Evolutionary conservation across 2,888 invertebrate genomes (phyloP), one percentile per base, ranked within the genome.

Genomic region (Eristalinus sepulchralis): DNA sequence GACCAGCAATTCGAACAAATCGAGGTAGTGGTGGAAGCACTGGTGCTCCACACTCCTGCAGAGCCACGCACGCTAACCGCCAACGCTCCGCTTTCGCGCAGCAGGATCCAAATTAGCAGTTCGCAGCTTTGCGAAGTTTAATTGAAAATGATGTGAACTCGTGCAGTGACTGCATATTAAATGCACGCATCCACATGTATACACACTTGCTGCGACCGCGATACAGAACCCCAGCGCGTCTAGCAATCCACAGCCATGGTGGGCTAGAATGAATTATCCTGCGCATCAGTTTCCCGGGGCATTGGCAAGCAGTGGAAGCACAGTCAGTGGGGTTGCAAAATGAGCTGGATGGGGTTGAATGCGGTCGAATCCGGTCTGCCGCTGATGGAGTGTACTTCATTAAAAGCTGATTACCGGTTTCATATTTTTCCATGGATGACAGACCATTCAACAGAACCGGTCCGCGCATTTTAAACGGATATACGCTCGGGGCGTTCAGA

Each of bases 101-200:
- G 67, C 24, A 67, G 67, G 80, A 71, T 67, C 63, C 57, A 70
- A 85, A 81, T 81, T 85, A 85, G 73, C 72, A 85, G 80, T 81
- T 85, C 81, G 77, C 81, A 73, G 77, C 81, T 85, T 80, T 77
- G 57, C 76, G 34, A 81, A 85, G 85, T 85, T 81, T 85, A 85
- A 85, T 85, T 85, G 85, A 85, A 85, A 85, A 85, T 81, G 68
- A 81, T 84, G 84, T 63, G 80, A 80, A 64, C 75, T 62, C 80
- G 36, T 63, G 72, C 72, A 80, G 63, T 64, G 85, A 63, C 67
- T 77, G 72, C 47, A 85, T 81, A 77, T 77, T 76, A 77, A 81
- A 72, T 68, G 36, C 71, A 80, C 80, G 64, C 77, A 84, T 76
- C 71, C 67, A 27, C 67, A n/a, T 55, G 34, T 22, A 60, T 20